Evolutionary conservation across 2,113 vertebrate genomes (phyloP), one percentile per base, ranked within the genome.

Genomic region (Thomomys bottae): DNA sequence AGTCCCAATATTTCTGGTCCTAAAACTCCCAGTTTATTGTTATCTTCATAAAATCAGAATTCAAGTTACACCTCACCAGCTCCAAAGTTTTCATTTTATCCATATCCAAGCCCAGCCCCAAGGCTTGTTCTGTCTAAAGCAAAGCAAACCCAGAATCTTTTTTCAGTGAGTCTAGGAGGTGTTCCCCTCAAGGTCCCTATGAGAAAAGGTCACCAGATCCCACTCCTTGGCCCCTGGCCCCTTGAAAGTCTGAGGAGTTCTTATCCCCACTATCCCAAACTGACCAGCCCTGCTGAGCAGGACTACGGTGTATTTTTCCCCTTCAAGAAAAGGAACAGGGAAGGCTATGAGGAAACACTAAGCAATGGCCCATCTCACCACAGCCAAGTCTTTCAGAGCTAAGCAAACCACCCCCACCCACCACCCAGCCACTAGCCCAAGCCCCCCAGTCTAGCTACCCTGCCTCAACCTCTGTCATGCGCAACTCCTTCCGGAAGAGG

Each of bases 21-120:
- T 57, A 61, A 92, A 78, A 77, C 49, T 45, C 36, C 23, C 18
- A 26, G 28, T 71, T 61, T 75, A 64, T 83, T 75, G 23, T 54
- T 89, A 91, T 67, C 61, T 92, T 91, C 75, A 42, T 64, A 89
- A 81, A 88, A 71, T 57, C 59, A 75, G 45, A 87, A 36, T 77
- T 79, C 20, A 10, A 89, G 71, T 18, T 67, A 45, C 6, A 54
- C 49, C 11, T 89, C 49, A 66, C 18, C 64, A 79, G 66, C 49
- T 79, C 36, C 42, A 59, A 59, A 87, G 12, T 66, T 85, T 59
- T n/a, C 57, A 68, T 72, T 81, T 90, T 54, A 72, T 30, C 63
- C 59, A 64, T 12, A 63, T 17, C 40, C 18, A 67, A 66, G 57
- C 49, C 81, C 40, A 92, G 34, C 34, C 59, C n/a, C 32, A 42